Conservation (phyloP, 2,797 vertebrate genomes). For the Streptopelia turtur region DNA sequence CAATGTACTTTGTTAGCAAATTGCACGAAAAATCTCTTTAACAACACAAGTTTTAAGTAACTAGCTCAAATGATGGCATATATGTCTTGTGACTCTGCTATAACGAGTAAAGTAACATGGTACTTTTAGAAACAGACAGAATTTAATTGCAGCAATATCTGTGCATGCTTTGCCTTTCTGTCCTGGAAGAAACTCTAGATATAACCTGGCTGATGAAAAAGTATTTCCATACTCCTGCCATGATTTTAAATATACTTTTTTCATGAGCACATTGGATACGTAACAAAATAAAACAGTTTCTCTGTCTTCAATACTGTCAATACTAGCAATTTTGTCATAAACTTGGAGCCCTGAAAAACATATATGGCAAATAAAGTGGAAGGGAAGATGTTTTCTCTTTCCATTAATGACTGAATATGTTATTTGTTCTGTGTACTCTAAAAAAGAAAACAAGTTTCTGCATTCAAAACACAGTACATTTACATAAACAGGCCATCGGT, state of each 20-base stretch:
- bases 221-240: neutral
- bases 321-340: neutral
- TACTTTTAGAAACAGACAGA: neutral
- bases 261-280: neutral
- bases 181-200: neutral
- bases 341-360: neutral
- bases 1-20: neutral
- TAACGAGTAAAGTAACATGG: neutral
- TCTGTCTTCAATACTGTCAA: neutral
- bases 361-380: neutral
- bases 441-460: constrained; percentile 32
- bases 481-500: constrained; percentile 30
- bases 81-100: neutral
- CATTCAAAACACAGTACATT: constrained; percentile 38
- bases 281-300: neutral
- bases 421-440: neutral
- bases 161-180: neutral
- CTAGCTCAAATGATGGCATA: neutral
- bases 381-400: constrained; percentile 5
- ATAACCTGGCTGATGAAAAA: neutral
- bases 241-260: constrained; percentile 5
- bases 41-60: neutral
- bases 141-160: neutral
- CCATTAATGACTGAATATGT: neutral
- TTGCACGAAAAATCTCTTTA: neutral